Evolutionary conservation across 2,888 invertebrate species (phyloP), one percentile per base, ranked within the genome.

Genomic region (Synergus laeviventris): DNA sequence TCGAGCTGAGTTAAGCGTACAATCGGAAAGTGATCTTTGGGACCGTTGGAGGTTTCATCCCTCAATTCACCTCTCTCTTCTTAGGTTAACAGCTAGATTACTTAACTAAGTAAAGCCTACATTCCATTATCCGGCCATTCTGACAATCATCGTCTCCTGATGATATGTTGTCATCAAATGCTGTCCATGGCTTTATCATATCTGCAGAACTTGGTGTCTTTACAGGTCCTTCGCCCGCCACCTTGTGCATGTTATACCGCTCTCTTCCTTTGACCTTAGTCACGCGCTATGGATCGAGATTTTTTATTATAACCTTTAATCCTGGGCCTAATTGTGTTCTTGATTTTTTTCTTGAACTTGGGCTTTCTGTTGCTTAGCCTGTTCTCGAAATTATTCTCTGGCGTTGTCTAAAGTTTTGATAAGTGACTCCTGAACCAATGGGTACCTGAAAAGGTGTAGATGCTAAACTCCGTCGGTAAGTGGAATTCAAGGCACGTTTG

Each of bases 291-390:
- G 88, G 87, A 1, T 89, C 90, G 14, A 81, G 31, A 56, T 61
- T 77, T 59, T 79, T 79, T 9, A 42, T 5, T 60, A 21, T 76
- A 1, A 80, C 62, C 77, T 91, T 91, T 3, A 87, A 73, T 1
- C 87, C 88, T 18, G 82, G 81, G 7, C 87, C 87, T 78, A 87
- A 87, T 75, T 89, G 87, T 1, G 88, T 88, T 38, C 88, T 78
- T 74, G 14, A 49, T 82, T 83, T 61, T 82, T 82, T 3, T 78
- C 64, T 73, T 83, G 82, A 4, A 83, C 59, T 21, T 77, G 79
- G 2, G 64, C 11, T 24, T 82, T 81, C 21, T 79, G 76, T 14
- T 11, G 56, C 66, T 76, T 77, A 45, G 78, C 79, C 36, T 74
- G 79, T 77, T 70, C 56, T 31, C 76, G 39, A 38, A 36, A 56